Conservation (phyloP, 2,797 vertebrate genomes). For the Rhinogobio ventralis region DNA sequence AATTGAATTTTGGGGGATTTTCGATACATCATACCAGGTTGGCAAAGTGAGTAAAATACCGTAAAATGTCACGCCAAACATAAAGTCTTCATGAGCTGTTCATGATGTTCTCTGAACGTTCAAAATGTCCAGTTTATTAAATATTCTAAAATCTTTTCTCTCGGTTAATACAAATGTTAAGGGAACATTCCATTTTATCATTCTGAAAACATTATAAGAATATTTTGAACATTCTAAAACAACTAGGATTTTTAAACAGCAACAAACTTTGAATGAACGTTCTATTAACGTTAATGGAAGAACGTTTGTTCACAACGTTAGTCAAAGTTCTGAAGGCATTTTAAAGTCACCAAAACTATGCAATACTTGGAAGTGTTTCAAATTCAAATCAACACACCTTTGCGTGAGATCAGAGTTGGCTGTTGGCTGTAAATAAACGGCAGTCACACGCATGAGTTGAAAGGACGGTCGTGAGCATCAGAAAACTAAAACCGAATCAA, state of each 20-base stretch:
- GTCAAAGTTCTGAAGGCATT: neutral
- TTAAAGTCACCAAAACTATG: neutral
- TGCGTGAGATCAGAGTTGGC: neutral
- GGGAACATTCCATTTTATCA: no score
- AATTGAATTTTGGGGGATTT: neutral
- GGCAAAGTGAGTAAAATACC: no score
- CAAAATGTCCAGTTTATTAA: no score
- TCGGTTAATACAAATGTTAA: no score
- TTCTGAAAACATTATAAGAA: no score
- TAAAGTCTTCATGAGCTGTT: constrained; percentile 6
- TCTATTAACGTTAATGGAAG: neutral
- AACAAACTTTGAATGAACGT: no score
- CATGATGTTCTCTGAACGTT: neutral
- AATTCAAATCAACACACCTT: constrained; percentile 9
- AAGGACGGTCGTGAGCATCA: constrained; percentile 31
- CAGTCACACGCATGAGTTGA: neutral
- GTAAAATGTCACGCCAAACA: neutral
- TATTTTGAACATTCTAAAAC: no score
- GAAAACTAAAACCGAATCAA: constrained; percentile 56
- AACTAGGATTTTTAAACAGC: no score
- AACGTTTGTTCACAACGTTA: neutral
- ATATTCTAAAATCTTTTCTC: no score
- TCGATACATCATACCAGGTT: neutral
- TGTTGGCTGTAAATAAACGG: constrained; percentile 26
- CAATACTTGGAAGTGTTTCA: neutral